phyloP scores from a whole-genome alignment of 2,888 invertebrate species.

The Tupiocoris notatus region DNA sequence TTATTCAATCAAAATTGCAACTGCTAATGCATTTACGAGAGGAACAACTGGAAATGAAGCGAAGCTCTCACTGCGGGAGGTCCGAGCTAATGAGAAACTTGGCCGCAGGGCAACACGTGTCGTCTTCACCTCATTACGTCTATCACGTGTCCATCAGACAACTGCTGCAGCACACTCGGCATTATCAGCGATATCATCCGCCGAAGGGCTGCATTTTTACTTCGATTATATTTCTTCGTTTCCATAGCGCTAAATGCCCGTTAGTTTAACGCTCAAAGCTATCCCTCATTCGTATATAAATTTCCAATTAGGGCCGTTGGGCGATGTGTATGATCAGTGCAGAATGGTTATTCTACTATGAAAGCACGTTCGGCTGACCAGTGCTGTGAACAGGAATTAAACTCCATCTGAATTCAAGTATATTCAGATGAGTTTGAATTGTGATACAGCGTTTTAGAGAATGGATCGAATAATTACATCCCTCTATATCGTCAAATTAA shows the following conservation, averaged over 20 bases:
- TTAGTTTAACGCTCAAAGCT: too few relatives aligned
- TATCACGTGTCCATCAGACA: not conserved
- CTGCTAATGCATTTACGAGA: not conserved
- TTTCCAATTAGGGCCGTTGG: not conserved
- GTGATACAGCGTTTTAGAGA: too few relatives aligned
- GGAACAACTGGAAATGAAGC: not conserved
- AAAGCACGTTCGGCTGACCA: too few relatives aligned
- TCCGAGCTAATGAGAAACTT: not conserved
- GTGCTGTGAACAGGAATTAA: too few relatives aligned
- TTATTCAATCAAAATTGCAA: not conserved
- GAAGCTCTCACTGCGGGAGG: not conserved
- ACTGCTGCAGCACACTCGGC: not conserved
- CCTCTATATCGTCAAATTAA: too few relatives aligned
- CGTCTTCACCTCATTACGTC: not conserved
- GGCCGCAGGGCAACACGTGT: not conserved
- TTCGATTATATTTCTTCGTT: not conserved
- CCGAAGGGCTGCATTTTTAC: not conserved
- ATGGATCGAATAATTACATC: too few relatives aligned
- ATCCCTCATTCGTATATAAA: too few relatives aligned
- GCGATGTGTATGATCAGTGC: too few relatives aligned
- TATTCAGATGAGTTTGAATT: too few relatives aligned
- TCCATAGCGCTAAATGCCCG: too few relatives aligned
- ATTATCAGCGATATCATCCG: not conserved
- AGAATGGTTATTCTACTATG: too few relatives aligned
- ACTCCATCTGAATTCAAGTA: too few relatives aligned